These are phyloP conservation scores for Zeus faber DNA, from an alignment of 2,113 vertebrate species.

Conservation along the genomic window DNA sequence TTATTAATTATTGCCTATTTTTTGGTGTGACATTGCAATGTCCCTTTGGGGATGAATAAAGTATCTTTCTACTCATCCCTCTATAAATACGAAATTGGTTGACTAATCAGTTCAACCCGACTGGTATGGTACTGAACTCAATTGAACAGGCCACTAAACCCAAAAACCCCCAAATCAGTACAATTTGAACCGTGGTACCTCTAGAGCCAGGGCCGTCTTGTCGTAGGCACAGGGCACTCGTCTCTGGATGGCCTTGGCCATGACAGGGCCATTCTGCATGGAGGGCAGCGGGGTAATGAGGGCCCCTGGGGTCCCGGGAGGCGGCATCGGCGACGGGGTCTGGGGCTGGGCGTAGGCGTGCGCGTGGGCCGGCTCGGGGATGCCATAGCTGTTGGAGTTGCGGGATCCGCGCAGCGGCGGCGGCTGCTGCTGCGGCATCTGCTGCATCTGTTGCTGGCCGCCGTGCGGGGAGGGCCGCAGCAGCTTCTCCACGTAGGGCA, in stretches of 20 bases:
- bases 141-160: no score
- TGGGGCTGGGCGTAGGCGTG: slow-evolving; percentile 95
- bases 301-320: slow-evolving; percentile 81
- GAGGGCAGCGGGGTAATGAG: slow-evolving; percentile 86
- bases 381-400: slow-evolving; percentile 95
- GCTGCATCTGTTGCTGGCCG: slow-evolving; percentile 44
- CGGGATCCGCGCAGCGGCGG: slow-evolving; percentile 81
- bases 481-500: slow-evolving; percentile 96
- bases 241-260: slow-evolving; percentile 97
- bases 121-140: no score
- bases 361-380: slow-evolving; percentile 94
- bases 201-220: slow-evolving; percentile 94
- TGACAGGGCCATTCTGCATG: slow-evolving; percentile 94
- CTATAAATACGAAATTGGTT: no score
- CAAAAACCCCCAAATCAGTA: no score
- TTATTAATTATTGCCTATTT: no score
- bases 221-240: slow-evolving; percentile 97
- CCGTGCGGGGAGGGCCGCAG: slow-evolving; percentile 76
- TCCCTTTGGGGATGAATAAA: no score
- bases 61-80: no score
- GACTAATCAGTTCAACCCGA: no score
- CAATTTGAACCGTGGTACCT: slow-evolving; percentile 78
- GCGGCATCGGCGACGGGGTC: slow-evolving; percentile 83
- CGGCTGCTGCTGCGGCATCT: slow-evolving; percentile 55
- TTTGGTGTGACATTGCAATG: no score